Percentiles rank a stretch among this genome's conserved stretches.
Evolutionary conservation across 2,888 invertebrate genomes (phyloP).

Genomic region (Ophonus ardosiacus): DNA sequence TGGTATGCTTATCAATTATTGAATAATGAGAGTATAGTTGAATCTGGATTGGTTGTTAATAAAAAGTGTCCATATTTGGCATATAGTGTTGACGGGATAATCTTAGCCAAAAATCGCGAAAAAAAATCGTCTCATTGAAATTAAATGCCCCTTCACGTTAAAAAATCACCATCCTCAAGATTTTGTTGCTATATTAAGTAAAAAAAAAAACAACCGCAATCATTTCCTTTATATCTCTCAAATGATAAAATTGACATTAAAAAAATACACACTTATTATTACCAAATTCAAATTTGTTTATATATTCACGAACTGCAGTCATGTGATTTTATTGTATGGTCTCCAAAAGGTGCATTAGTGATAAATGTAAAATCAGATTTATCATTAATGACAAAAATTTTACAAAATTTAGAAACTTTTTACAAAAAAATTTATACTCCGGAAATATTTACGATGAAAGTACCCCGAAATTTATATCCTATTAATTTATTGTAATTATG

Average conservation of each 20-base stretch:
- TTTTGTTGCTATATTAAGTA: neutral
- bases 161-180: neutral
- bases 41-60: neutral
- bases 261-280: neutral
- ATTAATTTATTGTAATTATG: neutral
- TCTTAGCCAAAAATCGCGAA: neutral
- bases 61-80: neutral
- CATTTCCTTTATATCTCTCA: neutral
- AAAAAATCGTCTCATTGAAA: neutral
- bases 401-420: neutral
- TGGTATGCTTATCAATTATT: neutral
- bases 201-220: neutral
- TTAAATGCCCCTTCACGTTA: neutral
- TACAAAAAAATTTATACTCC: neutral
- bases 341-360: neutral
- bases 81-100: neutral
- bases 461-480: neutral
- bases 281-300: neutral
- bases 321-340: slow-evolving; percentile 2
- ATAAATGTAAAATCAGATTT: neutral
- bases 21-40: neutral
- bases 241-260: neutral
- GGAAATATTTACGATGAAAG: neutral
- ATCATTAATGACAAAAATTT: neutral
- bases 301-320: neutral